Evolutionary conservation across 2,113 vertebrate species (phyloP).

Genomic region (Pionites leucogaster): DNA sequence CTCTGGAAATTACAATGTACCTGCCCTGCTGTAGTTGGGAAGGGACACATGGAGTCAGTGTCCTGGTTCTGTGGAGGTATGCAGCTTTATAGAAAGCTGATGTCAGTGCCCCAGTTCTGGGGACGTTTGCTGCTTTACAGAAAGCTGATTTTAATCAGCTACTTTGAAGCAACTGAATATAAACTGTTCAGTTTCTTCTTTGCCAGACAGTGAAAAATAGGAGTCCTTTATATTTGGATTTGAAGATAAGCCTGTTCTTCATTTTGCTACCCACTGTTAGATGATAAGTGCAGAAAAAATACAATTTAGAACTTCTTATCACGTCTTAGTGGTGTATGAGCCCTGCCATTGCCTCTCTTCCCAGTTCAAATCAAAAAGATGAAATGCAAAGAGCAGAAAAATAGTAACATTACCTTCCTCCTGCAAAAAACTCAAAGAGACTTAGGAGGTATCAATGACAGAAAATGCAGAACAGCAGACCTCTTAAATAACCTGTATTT

Average conservation of each 20-base stretch:
- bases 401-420: neutral
- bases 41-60: neutral
- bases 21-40: neutral
- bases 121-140: neutral
- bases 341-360: neutral
- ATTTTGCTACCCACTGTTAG: neutral
- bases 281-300: neutral
- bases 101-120: neutral
- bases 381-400: neutral
- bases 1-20: neutral
- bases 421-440: neutral
- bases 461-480: neutral
- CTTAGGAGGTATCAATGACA: neutral
- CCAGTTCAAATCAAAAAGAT: neutral
- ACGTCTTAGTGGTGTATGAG: accelerated
- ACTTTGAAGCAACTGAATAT: neutral
- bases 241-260: neutral
- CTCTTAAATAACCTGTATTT: neutral
- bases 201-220: neutral
- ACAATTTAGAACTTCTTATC: neutral
- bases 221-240: neutral
- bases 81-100: neutral
- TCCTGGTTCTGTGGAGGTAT: neutral
- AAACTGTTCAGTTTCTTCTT: neutral
- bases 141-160: slow-evolving; percentile 3